Base-by-base conservation (phyloP, 92 coral and sea anemone genomes). In the Muricea muricata region DNA sequence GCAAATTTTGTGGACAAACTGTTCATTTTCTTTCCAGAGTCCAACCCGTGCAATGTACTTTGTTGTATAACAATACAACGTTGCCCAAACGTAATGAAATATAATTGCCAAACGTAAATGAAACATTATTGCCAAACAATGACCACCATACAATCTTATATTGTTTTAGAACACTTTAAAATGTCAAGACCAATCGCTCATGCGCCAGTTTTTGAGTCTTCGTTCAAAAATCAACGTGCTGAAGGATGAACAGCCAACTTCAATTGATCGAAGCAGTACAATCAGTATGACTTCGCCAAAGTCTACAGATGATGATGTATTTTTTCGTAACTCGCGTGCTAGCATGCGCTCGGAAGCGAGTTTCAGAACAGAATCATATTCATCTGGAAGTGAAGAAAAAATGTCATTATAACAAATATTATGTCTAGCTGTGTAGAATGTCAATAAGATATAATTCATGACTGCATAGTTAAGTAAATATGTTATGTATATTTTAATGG, bases 131-230 rank as follows among this genome's bases (percentile, higher is more conserved):
- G n/a, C n/a, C n/a, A n/a, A n/a, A 37, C 34, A 28, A 28, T 65
- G 26, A 65, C 18, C 13, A 17, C 12, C 4, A 0, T 18, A 34
- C 33, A 23, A 47, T 56, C 1, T 7, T 29, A 10, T 58, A 80
- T 32, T 33, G 7, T 79, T 58, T 45, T 87, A 93, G 97, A 88
- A 67, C 33, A 61, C 55, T 33, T 81, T 93, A 10, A 88, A 91
- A 71, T 85, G 88, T 46, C 94, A 93, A 55, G 97, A 93, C 70
- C 97, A 93, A 50, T 84, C 85, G 12, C 91, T 93, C 13, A 93
- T 93, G 97, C 84, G 88, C 45, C 88, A 89, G 79, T 93, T 93
- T 66, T 88, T 85, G n/a, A 79, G 85, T 42, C 85, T 93, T 17
- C 91, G 97, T 30, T 63, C 91, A 33, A 65, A 89, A n/a, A 81